A percentile compares a stretch with the other conserved stretches of the same genome.
Evolutionary conservation across 2,113 vertebrate genomes (phyloP).

Genomic region (Oceanodroma tethys): DNA sequence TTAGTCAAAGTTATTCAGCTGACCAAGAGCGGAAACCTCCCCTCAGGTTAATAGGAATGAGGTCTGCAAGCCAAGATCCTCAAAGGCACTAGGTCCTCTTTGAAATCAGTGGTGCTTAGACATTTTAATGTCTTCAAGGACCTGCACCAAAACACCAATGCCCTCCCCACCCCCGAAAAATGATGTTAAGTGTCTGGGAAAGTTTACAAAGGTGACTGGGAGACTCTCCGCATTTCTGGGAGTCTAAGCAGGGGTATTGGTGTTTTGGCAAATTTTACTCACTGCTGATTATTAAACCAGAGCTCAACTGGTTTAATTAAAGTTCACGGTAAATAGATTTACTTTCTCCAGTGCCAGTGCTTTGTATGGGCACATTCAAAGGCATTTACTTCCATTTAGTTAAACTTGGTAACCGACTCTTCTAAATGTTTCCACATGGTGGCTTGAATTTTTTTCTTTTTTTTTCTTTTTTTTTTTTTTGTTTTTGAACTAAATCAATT

Average conservation of each 20-base stretch:
- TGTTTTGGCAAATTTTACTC: not conserved
- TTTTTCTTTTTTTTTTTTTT: not conserved
- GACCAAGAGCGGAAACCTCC: not conserved
- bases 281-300: not conserved
- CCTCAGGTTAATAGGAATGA: not conserved
- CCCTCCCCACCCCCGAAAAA: rapidly evolving
- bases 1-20: not conserved
- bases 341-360: not conserved
- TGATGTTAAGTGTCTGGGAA: not conserved
- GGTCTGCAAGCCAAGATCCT: not conserved
- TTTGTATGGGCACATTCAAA: constrained; percentile 7
- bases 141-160: not conserved
- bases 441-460: not conserved
- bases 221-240: not conserved
- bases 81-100: not conserved
- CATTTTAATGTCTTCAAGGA: not conserved
- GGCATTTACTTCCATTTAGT: constrained; percentile 23
- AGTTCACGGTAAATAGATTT: not conserved
- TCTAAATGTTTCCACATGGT: constrained; percentile 63
- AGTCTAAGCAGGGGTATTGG: not conserved
- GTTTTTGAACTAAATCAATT: constrained; percentile 52
- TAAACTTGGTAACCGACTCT: constrained; percentile 33
- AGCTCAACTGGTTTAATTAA: constrained; percentile 28
- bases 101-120: not conserved
- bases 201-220: not conserved